Conservation (phyloP, 2,888 invertebrate species). For the Pyrocoelia pectoralis region DNA sequence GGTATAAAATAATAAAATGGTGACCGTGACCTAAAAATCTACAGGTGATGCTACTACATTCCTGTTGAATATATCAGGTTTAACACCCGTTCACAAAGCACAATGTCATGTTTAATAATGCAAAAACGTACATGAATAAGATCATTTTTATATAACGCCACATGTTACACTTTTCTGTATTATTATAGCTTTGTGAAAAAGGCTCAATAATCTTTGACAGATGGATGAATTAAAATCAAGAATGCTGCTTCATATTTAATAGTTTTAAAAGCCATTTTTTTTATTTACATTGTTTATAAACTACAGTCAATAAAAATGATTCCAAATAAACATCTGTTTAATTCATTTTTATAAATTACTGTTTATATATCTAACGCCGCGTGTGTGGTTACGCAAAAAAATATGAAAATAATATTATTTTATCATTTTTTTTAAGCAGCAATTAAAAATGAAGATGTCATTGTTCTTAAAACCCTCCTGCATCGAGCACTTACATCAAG, state of each 20-base stretch:
- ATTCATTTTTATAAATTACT: constrained; percentile 14
- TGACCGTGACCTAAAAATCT: constrained; percentile 1
- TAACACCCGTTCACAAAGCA: neutral
- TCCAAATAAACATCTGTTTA: constrained; percentile 10
- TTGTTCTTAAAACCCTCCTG: constrained; percentile 29
- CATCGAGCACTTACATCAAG: constrained; percentile 16
- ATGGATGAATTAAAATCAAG: constrained; percentile 13
- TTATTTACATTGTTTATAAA: neutral
- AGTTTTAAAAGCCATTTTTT: constrained; percentile 4
- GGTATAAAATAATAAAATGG: constrained; percentile 2
- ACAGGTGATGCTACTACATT: constrained; percentile 10
- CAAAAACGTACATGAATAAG: constrained; percentile 18
- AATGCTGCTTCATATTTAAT: constrained; percentile 1
- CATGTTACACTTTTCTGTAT: constrained; percentile 21
- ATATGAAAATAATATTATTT: constrained; percentile 19
- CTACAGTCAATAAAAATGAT: neutral
- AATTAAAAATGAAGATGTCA: constrained; percentile 31
- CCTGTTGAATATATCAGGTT: neutral
- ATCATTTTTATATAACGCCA: constrained; percentile 22
- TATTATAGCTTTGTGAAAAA: constrained; percentile 15
- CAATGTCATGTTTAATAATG: constrained; percentile 20
- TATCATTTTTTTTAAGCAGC: constrained; percentile 15
- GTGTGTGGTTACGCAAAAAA: constrained; percentile 23
- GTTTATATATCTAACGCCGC: constrained; percentile 10
- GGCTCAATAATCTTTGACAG: constrained; percentile 20